phyloP scores from a whole-genome alignment of 2,797 vertebrate genomes.

The Miichthys miiuy region DNA sequence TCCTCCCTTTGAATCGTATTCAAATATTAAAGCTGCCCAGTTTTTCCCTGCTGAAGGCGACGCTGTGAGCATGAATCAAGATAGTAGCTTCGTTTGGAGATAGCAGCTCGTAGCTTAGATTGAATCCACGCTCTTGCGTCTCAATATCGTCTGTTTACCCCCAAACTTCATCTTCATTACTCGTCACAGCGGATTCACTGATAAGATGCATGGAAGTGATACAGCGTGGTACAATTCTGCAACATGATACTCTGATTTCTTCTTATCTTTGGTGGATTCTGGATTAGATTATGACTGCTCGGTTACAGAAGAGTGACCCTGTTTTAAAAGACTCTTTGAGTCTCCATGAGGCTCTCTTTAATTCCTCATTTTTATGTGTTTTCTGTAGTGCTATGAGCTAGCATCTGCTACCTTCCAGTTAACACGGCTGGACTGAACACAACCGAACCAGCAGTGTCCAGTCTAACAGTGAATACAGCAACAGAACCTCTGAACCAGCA shows the following conservation, averaged over 20 bases:
- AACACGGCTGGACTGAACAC: too few relatives aligned
- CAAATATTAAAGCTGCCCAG: not conserved
- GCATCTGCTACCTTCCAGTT: too few relatives aligned
- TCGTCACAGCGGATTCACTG: not conserved
- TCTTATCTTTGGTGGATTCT: not conserved
- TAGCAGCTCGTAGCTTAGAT: not conserved
- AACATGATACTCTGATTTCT: not conserved
- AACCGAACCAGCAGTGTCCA: too few relatives aligned
- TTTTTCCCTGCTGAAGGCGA: not conserved
- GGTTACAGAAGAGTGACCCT: not conserved
- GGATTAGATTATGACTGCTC: conserved; percentile 1
- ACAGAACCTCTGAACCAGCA: too few relatives aligned
- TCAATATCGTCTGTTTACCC: conserved; percentile 20
- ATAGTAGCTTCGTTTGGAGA: conserved; percentile 23
- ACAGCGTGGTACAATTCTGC: not conserved
- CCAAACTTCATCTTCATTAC: conserved; percentile 39
- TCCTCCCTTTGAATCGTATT: not conserved
- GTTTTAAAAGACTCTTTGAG: too few relatives aligned
- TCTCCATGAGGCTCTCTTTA: too few relatives aligned
- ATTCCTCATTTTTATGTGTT: too few relatives aligned
- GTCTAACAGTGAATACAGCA: too few relatives aligned
- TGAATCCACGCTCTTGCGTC: conserved; percentile 18
- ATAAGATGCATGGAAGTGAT: conserved; percentile 29
- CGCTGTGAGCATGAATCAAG: conserved; percentile 16
- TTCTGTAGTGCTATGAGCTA: too few relatives aligned